A percentile compares a stretch with the other conserved stretches of the same genome.
Conservation (phyloP, 2,797 vertebrate species). For the Cuniculus paca region DNA sequence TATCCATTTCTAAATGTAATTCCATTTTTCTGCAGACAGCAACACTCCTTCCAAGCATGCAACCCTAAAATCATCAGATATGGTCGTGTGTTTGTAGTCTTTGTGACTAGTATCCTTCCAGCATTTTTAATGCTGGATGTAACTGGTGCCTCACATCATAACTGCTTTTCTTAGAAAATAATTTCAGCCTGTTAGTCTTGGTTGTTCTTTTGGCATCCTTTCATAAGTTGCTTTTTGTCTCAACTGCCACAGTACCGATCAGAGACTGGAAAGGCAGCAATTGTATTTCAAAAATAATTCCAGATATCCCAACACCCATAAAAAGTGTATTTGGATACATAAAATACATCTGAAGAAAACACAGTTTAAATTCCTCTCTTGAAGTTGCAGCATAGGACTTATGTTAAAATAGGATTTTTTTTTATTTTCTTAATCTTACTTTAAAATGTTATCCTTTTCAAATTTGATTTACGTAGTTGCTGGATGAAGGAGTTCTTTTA, state of each 20-base stretch:
- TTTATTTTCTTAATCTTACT: conserved; percentile 55
- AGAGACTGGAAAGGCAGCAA: conserved; percentile 48
- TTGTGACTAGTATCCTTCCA: neutral
- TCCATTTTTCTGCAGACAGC: conserved; percentile 94
- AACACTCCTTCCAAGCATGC: conserved; percentile 93
- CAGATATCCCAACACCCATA: neutral
- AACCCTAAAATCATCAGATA: conserved; percentile 94
- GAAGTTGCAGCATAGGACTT: neutral
- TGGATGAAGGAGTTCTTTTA: conserved; percentile 67
- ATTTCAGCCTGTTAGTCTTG: neutral
- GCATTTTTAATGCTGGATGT: neutral
- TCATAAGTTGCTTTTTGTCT: conserved; percentile 11
- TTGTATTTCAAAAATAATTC: conserved; percentile 70
- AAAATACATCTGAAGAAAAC: conserved; percentile 51
- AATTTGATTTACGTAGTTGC: conserved; percentile 48
- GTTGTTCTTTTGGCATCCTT: conserved; percentile 10
- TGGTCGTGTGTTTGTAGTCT: conserved; percentile 87
- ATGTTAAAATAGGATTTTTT: conserved; percentile 47
- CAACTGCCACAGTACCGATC: neutral
- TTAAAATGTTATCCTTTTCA: conserved; percentile 72
- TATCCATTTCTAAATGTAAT: conserved; percentile 95
- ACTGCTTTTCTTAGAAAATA: conserved; percentile 32
- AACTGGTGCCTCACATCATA: neutral
- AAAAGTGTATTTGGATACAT: conserved; percentile 60
- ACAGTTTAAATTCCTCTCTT: conserved; percentile 66